These are phyloP conservation scores for Corella eumyota DNA, from an alignment of 23 tunicate species.

Conservation along the genomic window DNA sequence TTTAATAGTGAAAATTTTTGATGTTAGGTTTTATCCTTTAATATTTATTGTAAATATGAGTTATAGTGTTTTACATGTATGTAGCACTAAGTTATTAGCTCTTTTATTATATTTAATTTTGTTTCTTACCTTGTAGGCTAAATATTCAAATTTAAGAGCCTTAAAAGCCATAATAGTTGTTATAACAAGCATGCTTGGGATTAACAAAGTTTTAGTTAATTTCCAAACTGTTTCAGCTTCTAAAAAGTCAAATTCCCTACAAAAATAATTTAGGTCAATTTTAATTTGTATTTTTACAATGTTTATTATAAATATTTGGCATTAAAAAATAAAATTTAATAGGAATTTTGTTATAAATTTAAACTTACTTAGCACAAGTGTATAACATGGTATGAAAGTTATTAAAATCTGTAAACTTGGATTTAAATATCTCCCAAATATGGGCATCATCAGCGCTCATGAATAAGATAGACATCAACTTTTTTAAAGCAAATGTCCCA, in stretches of 20 bases:
- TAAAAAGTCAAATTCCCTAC: conserved; percentile 94
- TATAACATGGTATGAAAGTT: conserved; percentile 98
- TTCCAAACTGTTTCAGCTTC: conserved; percentile 73
- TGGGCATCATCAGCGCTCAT: conserved; percentile 90
- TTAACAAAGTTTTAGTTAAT: conserved; percentile 57
- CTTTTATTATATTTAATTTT: too few relatives aligned
- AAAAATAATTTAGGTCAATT: conserved; percentile 8
- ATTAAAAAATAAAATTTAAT: neutral
- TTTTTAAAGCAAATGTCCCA: conserved; percentile 75
- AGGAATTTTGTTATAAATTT: too few relatives aligned
- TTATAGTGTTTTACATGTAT: too few relatives aligned
- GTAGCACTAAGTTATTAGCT: too few relatives aligned
- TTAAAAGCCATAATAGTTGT: conserved; percentile 42
- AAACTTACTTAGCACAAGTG: conserved; percentile 94
- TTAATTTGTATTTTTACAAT: too few relatives aligned
- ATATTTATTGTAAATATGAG: too few relatives aligned
- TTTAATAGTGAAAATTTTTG: too few relatives aligned
- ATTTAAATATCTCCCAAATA: conserved; percentile 93
- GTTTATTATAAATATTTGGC: too few relatives aligned
- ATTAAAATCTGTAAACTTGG: conserved; percentile 88
- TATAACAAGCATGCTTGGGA: conserved; percentile 57
- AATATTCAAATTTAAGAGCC: conserved; percentile 56
- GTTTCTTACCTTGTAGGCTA: conserved; percentile 48
- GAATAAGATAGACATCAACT: conserved; percentile 47
- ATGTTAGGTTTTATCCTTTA: too few relatives aligned